phyloP scores from a whole-genome alignment of 2,888 invertebrate genomes.

The Ennomos fuscantarius region DNA sequence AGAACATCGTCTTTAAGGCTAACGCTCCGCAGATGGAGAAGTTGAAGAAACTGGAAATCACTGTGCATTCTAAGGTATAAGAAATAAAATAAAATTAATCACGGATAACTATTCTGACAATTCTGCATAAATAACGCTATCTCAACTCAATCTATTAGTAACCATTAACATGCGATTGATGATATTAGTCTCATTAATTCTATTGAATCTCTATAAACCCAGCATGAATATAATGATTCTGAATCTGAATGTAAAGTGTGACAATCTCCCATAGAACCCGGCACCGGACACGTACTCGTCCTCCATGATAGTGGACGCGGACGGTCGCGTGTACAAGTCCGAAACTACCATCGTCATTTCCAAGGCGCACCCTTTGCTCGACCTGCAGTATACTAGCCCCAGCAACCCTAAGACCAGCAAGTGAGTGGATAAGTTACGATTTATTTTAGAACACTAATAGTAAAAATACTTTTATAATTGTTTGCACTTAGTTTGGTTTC shows the following conservation, averaged over 20 bases:
- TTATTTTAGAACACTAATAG: too few species aligned
- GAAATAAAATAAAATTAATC: too few species aligned
- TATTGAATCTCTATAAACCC: too few species aligned
- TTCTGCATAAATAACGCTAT: too few species aligned
- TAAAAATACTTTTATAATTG: too few species aligned
- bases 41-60: slow-evolving; percentile 77
- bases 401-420: slow-evolving; percentile 61
- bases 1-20: slow-evolving; percentile 54
- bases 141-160: too few species aligned
- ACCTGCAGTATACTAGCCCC: slow-evolving; percentile 84
- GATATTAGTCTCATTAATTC: too few species aligned
- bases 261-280: slow-evolving; percentile 56
- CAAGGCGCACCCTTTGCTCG: slow-evolving; percentile 82
- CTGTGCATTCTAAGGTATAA: slow-evolving; percentile 78
- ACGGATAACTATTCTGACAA: background rate
- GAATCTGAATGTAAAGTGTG: too few species aligned
- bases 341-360: slow-evolving; percentile 82
- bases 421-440: slow-evolving; percentile 48
- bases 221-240: too few species aligned
- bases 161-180: background rate
- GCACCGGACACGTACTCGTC: slow-evolving; percentile 68
- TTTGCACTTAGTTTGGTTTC: too few species aligned
- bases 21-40: slow-evolving; percentile 75
- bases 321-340: slow-evolving; percentile 85
- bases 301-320: slow-evolving; percentile 74